phyloP scores from a whole-genome alignment of 2,888 invertebrate genomes.

The Microctonus hyperodae region DNA sequence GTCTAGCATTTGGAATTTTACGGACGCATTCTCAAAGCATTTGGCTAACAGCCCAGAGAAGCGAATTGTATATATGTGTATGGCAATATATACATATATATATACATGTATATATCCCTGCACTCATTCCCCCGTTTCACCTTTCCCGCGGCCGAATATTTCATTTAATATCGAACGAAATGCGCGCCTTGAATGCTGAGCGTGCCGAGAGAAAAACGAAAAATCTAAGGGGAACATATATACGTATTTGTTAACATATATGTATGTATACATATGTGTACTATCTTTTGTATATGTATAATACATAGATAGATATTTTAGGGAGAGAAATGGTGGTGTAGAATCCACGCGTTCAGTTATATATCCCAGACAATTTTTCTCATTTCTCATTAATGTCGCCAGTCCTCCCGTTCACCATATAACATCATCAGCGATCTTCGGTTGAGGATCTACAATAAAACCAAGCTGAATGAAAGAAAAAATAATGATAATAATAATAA shows the following conservation, averaged over 20 bases:
- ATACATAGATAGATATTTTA: slow-evolving; percentile 22
- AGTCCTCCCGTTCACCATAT: neutral
- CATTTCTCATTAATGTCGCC: neutral
- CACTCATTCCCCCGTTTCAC: neutral
- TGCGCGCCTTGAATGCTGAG: slow-evolving; percentile 55
- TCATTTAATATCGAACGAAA: slow-evolving; percentile 60
- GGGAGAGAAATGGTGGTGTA: slow-evolving; percentile 11
- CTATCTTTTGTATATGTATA: neutral
- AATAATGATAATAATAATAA: too few relatives aligned
- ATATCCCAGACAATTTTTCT: neutral
- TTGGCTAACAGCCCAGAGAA: slow-evolving; percentile 15
- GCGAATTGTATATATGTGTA: neutral
- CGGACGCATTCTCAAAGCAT: slow-evolving; percentile 15
- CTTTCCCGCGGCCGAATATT: slow-evolving; percentile 47
- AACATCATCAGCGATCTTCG: slow-evolving; percentile 2
- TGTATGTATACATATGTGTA: neutral
- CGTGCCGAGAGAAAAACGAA: slow-evolving; percentile 47
- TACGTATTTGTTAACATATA: too few relatives aligned
- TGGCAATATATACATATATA: neutral
- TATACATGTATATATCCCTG: neutral
- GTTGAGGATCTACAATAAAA: neutral
- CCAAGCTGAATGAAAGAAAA: neutral
- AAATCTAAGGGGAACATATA: slow-evolving; percentile 24
- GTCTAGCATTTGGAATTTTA: slow-evolving; percentile 16
- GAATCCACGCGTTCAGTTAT: slow-evolving; percentile 24